Evolutionary conservation across 1,140 invertebrate species (phyloP).

Genomic region (Heliconius congener): DNA sequence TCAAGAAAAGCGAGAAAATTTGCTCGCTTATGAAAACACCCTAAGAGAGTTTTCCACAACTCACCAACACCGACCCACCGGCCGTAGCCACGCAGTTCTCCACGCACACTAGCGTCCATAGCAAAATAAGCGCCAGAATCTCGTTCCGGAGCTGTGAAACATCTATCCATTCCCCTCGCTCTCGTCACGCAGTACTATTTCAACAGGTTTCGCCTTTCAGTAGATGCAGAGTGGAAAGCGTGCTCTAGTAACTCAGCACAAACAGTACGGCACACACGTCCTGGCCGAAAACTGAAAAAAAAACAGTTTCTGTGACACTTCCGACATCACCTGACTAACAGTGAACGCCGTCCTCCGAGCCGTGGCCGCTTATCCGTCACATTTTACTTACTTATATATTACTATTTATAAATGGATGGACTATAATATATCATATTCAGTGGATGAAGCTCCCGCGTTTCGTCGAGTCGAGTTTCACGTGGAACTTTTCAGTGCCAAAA

Average conservation of each 20-base stretch:
- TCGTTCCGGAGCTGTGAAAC: slow-evolving; percentile 43
- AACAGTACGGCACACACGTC: slow-evolving; percentile 77
- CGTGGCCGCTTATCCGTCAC: slow-evolving; percentile 51
- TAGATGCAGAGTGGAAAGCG: slow-evolving; percentile 71
- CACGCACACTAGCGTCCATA: slow-evolving; percentile 70
- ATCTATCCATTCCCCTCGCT: slow-evolving; percentile 55
- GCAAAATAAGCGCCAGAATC: slow-evolving; percentile 77
- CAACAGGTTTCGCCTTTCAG: slow-evolving; percentile 81
- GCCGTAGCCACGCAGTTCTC: slow-evolving; percentile 70
- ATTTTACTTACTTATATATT: slow-evolving; percentile 56
- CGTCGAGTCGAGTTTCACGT: slow-evolving; percentile 49
- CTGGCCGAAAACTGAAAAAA: slow-evolving; percentile 68
- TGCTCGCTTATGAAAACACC: slow-evolving; percentile 67
- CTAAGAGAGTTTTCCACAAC: slow-evolving; percentile 79
- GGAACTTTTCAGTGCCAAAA: slow-evolving; percentile 71
- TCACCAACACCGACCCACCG: slow-evolving; percentile 72
- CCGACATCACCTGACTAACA: slow-evolving; percentile 74
- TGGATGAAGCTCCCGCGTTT: slow-evolving; percentile 48
- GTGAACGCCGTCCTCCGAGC: slow-evolving; percentile 55
- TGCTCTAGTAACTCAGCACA: slow-evolving; percentile 77
- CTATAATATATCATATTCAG: slow-evolving; percentile 50
- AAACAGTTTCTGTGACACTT: slow-evolving; percentile 77
- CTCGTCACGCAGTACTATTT: slow-evolving; percentile 71
- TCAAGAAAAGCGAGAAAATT: slow-evolving; percentile 55
- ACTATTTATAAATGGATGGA: slow-evolving; percentile 71